These are phyloP conservation scores for Sebastes hopkinsi DNA, from an alignment of 2,797 vertebrate species.

Conservation along the genomic window DNA sequence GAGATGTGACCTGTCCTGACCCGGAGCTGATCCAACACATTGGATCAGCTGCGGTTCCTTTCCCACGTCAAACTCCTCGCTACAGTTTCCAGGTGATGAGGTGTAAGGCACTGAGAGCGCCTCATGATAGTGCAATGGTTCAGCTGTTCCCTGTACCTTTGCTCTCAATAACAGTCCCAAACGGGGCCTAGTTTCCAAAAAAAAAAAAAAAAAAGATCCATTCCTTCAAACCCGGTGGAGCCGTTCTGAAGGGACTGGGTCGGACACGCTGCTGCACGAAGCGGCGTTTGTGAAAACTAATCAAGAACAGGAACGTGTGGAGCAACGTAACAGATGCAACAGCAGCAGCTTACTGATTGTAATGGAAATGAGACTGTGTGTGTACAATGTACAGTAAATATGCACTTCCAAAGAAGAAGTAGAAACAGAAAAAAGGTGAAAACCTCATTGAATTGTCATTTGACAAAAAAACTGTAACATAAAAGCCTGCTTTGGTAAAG, in stretches of 20 bases:
- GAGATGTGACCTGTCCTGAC: conserved; percentile 3
- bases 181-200: not conserved
- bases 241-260: not conserved
- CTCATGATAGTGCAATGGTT: conserved; percentile 50
- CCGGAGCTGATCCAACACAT: not conserved
- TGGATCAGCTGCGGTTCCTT: not conserved
- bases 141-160: conserved; percentile 35
- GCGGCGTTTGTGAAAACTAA: not conserved
- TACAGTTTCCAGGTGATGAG: conserved; percentile 48
- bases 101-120: conserved; percentile 55
- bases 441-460: not conserved
- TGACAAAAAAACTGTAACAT: not conserved
- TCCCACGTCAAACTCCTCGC: conserved; percentile 2
- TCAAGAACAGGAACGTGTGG: not conserved
- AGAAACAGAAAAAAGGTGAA: not conserved
- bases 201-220: not conserved
- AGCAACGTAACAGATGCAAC: conserved; percentile 5
- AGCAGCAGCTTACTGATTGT: conserved; percentile 19
- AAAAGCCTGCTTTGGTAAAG: conserved; percentile 32
- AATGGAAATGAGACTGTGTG: not conserved
- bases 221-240: not conserved
- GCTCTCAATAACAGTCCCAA: not conserved
- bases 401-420: conserved; percentile 31
- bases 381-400: conserved; percentile 34
- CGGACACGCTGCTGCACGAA: not conserved